phyloP scores from a whole-genome alignment of 2,888 invertebrate genomes.

The Conomelus anceps region DNA sequence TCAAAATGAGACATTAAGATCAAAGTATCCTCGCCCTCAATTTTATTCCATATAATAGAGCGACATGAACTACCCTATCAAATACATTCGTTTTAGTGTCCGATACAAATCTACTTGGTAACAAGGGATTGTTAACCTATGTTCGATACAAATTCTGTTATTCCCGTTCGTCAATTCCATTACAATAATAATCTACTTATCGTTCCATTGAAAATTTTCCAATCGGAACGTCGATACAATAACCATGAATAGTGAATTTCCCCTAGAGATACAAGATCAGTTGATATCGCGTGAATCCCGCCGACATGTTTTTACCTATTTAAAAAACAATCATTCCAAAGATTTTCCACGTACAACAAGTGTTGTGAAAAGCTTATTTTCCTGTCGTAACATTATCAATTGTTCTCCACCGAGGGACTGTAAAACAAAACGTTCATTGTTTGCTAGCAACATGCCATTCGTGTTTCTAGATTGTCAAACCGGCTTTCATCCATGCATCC shows the following conservation, averaged over 20 bases:
- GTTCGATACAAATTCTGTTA: neutral
- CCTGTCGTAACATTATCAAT: neutral
- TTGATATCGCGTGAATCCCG: neutral
- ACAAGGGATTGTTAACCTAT: no score
- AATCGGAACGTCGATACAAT: constrained; percentile 11
- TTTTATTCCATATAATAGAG: no score
- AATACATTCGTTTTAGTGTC: no score
- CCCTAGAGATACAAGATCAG: no score
- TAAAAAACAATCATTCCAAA: neutral
- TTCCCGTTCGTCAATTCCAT: neutral
- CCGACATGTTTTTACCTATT: neutral
- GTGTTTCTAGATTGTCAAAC: neutral
- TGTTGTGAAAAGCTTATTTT: neutral
- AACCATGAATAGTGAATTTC: neutral
- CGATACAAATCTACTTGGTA: no score
- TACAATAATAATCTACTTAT: neutral
- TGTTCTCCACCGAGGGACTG: neutral
- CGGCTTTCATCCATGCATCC: neutral
- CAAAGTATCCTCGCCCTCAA: no score
- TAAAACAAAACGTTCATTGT: neutral
- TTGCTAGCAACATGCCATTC: neutral
- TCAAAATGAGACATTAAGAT: no score
- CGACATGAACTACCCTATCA: no score
- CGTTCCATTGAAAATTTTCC: neutral
- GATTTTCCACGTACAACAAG: neutral